phyloP scores from a whole-genome alignment of 2,797 vertebrate genomes.

The Glossophaga mutica region DNA sequence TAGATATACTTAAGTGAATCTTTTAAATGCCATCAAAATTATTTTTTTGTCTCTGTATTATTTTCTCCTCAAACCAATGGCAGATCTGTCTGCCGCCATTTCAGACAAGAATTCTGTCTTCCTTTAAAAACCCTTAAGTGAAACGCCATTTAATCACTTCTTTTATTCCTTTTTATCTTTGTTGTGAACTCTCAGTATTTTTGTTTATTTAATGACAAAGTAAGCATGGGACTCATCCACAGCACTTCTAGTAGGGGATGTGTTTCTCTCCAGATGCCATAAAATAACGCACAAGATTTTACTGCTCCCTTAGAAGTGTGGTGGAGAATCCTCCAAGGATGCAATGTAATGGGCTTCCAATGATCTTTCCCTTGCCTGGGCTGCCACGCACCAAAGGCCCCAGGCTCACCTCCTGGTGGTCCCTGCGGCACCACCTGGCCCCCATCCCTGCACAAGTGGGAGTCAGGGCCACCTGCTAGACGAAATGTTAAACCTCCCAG shows the following conservation, averaged over 20 bases:
- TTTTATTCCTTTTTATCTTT: neutral
- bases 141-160: neutral
- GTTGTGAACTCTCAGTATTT: neutral
- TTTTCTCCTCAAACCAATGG: neutral
- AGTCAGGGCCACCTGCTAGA: neutral
- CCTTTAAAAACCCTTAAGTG: neutral
- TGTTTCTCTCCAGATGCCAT: neutral
- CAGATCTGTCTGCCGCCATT: neutral
- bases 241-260: neutral
- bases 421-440: rapidly evolving
- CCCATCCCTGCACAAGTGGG: neutral
- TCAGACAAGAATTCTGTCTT: neutral
- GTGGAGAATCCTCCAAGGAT: neutral
- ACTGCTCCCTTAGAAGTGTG: neutral
- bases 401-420: neutral
- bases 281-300: neutral
- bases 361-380: neutral
- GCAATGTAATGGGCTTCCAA: neutral
- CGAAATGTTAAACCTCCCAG: neutral
- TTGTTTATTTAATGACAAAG: neutral
- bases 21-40: neutral
- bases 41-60: neutral
- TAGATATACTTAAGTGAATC: neutral
- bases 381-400: neutral
- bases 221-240: neutral